Evolutionary conservation across 92 coral and sea anemone species (phyloP).

Genomic region (Zoanthus solanderi): DNA sequence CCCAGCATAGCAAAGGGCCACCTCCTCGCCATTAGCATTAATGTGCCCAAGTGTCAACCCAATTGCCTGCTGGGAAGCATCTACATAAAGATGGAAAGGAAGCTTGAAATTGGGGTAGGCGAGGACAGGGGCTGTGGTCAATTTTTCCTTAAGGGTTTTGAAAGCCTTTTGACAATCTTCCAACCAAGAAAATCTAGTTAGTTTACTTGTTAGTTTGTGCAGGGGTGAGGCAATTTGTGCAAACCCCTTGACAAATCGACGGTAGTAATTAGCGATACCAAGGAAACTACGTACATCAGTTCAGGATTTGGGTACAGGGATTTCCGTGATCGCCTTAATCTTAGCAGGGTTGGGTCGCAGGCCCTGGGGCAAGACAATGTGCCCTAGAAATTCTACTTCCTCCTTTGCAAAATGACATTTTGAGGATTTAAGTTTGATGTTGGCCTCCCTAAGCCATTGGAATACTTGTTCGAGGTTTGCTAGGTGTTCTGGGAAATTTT

Average conservation of each 20-base stretch:
- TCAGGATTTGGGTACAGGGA: not conserved
- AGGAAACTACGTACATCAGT: constrained; percentile 26
- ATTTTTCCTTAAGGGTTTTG: constrained; percentile 40
- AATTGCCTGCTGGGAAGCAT: constrained; percentile 33
- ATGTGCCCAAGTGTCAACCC: constrained; percentile 28
- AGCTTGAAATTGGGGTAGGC: constrained; percentile 53
- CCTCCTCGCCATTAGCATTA: constrained; percentile 3
- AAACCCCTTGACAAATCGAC: constrained; percentile 67
- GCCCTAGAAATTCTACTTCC: constrained; percentile 3
- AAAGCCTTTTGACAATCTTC: constrained; percentile 50
- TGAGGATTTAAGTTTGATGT: constrained; percentile 65
- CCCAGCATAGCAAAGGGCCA: constrained; percentile 52
- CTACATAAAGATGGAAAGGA: constrained; percentile 26
- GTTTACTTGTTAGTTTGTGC: constrained; percentile 49
- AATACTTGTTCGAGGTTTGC: constrained; percentile 62
- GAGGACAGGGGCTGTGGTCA: constrained; percentile 57
- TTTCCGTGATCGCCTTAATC: not conserved
- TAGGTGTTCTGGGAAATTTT: constrained; percentile 45
- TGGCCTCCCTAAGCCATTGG: constrained; percentile 50
- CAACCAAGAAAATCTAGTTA: constrained; percentile 49
- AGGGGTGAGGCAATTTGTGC: constrained; percentile 57
- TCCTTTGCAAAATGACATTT: constrained; percentile 59
- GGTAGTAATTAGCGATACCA: constrained; percentile 67
- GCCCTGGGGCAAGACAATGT: not conserved
- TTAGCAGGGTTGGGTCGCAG: not conserved